Evolutionary conservation across 1,140 invertebrate genomes (phyloP).

Genomic region (Delia radicum): DNA sequence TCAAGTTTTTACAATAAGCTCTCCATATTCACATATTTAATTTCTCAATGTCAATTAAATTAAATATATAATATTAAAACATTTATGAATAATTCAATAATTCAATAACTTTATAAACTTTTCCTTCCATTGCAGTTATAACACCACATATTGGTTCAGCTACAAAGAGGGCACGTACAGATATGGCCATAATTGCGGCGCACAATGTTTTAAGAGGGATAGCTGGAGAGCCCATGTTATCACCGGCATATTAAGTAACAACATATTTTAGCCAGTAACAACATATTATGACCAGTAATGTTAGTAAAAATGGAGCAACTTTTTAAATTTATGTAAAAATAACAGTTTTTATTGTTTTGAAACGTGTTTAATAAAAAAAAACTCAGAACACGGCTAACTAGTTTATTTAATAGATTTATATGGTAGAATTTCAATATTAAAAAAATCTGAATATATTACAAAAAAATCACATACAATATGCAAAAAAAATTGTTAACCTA

Average conservation of each 20-base stretch:
- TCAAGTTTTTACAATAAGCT: too few species aligned
- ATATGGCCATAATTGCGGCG: slow-evolving; percentile 78
- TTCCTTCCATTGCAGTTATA: slow-evolving; percentile 61
- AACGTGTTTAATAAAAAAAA: background rate
- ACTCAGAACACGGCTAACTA: background rate
- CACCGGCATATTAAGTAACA: slow-evolving; percentile 55
- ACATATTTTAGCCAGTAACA: background rate
- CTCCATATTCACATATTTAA: too few species aligned
- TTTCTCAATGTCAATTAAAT: too few species aligned
- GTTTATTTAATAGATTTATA: background rate
- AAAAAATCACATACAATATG: too few species aligned
- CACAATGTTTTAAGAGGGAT: slow-evolving; percentile 79
- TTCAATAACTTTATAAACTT: too few species aligned
- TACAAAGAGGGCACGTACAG: slow-evolving; percentile 70
- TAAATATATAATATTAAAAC: too few species aligned
- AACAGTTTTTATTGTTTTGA: background rate
- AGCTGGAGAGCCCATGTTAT: slow-evolving; percentile 66
- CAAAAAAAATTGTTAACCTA: too few species aligned
- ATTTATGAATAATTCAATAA: background rate
- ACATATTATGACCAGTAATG: background rate
- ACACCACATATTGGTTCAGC: slow-evolving; percentile 89
- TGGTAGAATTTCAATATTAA: background rate
- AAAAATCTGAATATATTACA: background rate
- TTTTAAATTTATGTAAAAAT: too few species aligned
- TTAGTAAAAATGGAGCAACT: background rate